Evolutionary conservation across 2,113 vertebrate genomes (phyloP).

Genomic region (Phoenicopterus ruber): DNA sequence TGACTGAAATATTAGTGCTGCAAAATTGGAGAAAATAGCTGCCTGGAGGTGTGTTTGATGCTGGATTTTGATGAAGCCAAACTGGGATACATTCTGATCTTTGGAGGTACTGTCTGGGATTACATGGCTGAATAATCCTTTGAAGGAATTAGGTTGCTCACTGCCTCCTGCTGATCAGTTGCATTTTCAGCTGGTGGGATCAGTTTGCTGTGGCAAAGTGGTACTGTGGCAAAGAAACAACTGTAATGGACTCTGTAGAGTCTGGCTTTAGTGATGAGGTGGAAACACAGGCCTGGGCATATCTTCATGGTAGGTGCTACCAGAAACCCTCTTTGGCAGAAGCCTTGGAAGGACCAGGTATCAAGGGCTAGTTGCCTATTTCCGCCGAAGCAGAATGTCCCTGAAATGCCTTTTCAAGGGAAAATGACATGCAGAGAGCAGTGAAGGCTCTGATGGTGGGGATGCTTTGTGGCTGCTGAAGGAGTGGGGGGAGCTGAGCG

Average conservation of each 20-base stretch:
- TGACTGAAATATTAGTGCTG: neutral
- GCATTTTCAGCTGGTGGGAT: neutral
- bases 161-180: neutral
- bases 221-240: neutral
- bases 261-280: neutral
- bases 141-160: neutral
- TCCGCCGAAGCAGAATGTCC: neutral
- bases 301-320: neutral
- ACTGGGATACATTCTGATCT: rapidly evolving
- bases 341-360: neutral
- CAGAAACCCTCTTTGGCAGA: neutral
- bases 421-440: neutral
- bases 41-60: neutral
- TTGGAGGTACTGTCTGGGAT: neutral
- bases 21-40: neutral
- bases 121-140: neutral
- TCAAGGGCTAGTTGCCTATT: neutral
- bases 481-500: neutral
- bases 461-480: neutral
- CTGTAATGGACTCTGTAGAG: neutral
- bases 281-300: neutral
- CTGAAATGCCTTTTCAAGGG: neutral
- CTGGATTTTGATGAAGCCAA: neutral
- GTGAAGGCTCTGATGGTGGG: neutral
- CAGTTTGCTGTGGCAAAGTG: neutral